Conservation (phyloP, 1,140 invertebrate species). For the Atta texana region DNA sequence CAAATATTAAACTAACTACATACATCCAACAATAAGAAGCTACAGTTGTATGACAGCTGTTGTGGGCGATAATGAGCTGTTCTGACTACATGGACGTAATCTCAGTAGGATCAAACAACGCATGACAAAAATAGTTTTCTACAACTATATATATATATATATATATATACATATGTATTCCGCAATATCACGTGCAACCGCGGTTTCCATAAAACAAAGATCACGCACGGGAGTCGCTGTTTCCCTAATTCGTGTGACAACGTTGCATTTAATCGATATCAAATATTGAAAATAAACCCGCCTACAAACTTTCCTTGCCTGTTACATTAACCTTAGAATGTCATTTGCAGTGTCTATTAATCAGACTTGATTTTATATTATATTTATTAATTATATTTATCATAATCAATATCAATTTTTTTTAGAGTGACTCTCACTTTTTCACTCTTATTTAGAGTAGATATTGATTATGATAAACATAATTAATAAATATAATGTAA, state of each 20-base stretch:
- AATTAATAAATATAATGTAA: too few species aligned
- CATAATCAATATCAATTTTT: background rate
- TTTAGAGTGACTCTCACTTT: too few species aligned
- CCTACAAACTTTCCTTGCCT: background rate
- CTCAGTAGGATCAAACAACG: conserved; percentile 37
- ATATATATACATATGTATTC: background rate
- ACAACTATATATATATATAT: conserved; percentile 5
- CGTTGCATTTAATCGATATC: conserved; percentile 40
- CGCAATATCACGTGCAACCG: conserved; percentile 28
- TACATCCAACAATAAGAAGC: conserved; percentile 37
- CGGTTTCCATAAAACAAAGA: conserved; percentile 29
- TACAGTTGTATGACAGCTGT: conserved; percentile 61
- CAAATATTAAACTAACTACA: conserved; percentile 1
- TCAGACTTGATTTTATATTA: background rate
- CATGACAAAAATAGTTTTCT: conserved; percentile 66
- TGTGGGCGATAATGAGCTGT: conserved; percentile 68
- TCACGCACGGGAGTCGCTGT: conserved; percentile 4
- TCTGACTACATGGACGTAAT: conserved; percentile 53
- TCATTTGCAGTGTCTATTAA: background rate
- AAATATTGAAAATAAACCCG: conserved; percentile 12
- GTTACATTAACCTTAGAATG: background rate
- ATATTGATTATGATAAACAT: too few species aligned
- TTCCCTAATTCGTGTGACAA: background rate
- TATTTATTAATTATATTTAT: background rate
- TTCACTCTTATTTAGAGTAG: too few species aligned